Percentiles rank a stretch among this genome's conserved stretches.
phyloP scores from a whole-genome alignment of 2,888 invertebrate genomes.

The Scaptomyza reducta region DNA sequence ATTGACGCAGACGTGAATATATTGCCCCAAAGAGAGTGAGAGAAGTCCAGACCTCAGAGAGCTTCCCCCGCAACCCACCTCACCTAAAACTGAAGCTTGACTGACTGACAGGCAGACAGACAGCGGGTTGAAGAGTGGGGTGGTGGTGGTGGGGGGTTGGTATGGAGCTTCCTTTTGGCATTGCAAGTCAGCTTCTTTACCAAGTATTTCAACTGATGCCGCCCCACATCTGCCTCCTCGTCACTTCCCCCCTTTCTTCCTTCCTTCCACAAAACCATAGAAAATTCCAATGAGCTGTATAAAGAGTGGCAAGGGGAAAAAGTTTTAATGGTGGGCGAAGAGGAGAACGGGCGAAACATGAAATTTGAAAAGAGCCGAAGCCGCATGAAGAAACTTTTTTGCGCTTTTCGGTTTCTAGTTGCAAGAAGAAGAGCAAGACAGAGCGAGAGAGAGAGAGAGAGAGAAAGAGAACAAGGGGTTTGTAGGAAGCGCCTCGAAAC shows the following conservation, averaged over 20 bases:
- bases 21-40: conserved; percentile 41
- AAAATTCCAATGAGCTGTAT: conserved; percentile 57
- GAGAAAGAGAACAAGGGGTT: not conserved
- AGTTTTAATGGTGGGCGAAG: not conserved
- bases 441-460: not conserved
- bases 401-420: conserved; percentile 58
- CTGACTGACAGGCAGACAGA: conserved; percentile 41
- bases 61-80: conserved; percentile 1
- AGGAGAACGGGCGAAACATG: conserved; percentile 19
- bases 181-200: conserved; percentile 55
- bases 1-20: conserved; percentile 76
- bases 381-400: conserved; percentile 65
- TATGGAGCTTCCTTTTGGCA: conserved; percentile 10
- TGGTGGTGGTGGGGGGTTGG: not conserved
- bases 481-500: conserved; percentile 29
- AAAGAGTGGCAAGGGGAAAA: not conserved
- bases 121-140: not conserved
- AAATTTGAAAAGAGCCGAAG: conserved; percentile 62
- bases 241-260: not conserved
- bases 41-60: conserved; percentile 20
- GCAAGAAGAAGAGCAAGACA: conserved; percentile 25
- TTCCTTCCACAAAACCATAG: conserved; percentile 43
- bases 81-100: conserved; percentile 6
- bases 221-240: conserved; percentile 3
- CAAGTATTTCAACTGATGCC: conserved; percentile 41